Conservation (phyloP, 2,113 vertebrate species). For the Calyptomena viridis region DNA sequence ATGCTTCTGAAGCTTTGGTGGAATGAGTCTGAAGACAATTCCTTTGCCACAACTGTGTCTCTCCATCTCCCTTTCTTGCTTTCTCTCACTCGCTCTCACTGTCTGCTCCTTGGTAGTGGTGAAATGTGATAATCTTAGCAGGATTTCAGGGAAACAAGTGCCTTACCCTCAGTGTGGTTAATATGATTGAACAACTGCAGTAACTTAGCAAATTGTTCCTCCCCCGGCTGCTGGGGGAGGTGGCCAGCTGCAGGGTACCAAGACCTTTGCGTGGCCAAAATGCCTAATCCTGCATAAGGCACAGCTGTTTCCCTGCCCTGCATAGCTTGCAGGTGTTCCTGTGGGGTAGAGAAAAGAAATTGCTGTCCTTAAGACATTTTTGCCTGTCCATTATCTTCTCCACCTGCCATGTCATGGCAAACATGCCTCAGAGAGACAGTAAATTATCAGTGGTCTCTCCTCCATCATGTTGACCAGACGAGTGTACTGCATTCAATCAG, state of each 20-base stretch:
- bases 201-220: background rate
- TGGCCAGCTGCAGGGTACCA: background rate
- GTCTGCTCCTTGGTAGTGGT: background rate
- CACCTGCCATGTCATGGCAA: background rate
- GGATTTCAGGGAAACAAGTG: background rate
- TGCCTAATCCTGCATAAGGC: background rate
- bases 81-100: background rate
- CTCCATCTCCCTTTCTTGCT: background rate
- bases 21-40: background rate
- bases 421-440: background rate
- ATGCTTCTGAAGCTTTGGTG: background rate
- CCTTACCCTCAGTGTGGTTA: background rate
- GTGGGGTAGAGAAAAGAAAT: background rate
- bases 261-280: background rate
- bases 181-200: background rate
- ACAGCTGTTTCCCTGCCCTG: background rate
- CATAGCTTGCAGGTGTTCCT: background rate
- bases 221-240: background rate
- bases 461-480: accelerated
- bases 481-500: background rate
- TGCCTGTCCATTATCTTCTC: background rate
- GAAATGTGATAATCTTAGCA: background rate
- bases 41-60: background rate
- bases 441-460: background rate
- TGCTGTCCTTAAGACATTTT: background rate